Evolutionary conservation across 2,888 invertebrate genomes (phyloP), one percentile per base, ranked within the genome.

Genomic region (Rapana venosa): DNA sequence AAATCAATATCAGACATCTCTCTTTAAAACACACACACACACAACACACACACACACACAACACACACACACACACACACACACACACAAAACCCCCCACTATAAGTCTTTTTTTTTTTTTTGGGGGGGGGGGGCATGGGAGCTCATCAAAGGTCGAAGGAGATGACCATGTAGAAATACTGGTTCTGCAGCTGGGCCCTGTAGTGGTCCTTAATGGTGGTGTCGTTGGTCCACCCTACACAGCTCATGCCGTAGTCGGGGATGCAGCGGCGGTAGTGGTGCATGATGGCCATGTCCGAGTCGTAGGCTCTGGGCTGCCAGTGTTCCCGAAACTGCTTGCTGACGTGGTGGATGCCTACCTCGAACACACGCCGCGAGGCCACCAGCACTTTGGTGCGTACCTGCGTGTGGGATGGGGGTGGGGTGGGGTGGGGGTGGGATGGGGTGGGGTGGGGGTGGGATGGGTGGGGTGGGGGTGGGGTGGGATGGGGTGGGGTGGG

Each of bases 321-420:
- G 47, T 93, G 70, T 89, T 96, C 96, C 87, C 93, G 92, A 20
- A 95, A 94, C 56, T 96, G 96, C 90, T 96, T 95, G 92, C 96
- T 96, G 70, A 96, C 95, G 93, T 96, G 96, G 91, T 96, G 96
- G 86, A 96, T 96, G 0, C 96, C 96, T 90, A 96, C 95, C 91
- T 96, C 96, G 92, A 96, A 96, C 70, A 96, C 94, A 90, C 94
- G 94, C 81, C 93, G 92, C 1, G 96, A 96, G 61, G 94, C 92
- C n/a, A 96, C 93, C 91, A 96, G 93, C 83, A 96, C 96, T 91
- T 96, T 96, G 6, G 96, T 95, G 36, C 96, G 92, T 26, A 95
- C 92, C 91, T 91, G 89, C 13, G 61, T 30, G 6, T 17, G n/a
- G n/a, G n/a, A n/a, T n/a, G n/a, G n/a, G n/a, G n/a, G n/a, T n/a